Conservation (phyloP, 2,113 vertebrate species). For the Jaculus jaculus region DNA sequence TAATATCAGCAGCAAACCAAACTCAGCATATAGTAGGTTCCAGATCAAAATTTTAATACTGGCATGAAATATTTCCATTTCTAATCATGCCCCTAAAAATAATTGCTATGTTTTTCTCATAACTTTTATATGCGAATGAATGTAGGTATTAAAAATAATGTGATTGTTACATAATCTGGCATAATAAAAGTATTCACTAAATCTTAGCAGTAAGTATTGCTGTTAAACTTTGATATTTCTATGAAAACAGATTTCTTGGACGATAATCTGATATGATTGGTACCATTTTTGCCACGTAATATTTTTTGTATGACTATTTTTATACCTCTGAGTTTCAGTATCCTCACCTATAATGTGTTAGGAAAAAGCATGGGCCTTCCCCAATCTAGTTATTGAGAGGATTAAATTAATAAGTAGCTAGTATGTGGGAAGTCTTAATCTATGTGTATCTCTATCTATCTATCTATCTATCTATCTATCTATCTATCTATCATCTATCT, state of each 20-base stretch:
- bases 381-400: not conserved
- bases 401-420: not conserved
- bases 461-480: too few species aligned
- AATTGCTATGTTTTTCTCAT: not conserved
- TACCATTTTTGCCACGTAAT: not conserved
- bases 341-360: not conserved
- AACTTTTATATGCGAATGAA: not conserved
- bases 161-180: not conserved
- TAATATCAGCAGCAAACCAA: not conserved
- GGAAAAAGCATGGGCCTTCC: not conserved
- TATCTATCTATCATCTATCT: too few species aligned
- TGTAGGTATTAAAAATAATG: not conserved
- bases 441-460: too few species aligned
- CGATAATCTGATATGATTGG: not conserved
- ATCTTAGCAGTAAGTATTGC: not conserved
- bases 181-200: not conserved
- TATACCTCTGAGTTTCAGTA: not conserved
- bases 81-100: not conserved
- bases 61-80: not conserved
- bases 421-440: not conserved
- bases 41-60: not conserved
- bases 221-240: not conserved
- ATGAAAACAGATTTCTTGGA: not conserved
- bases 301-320: not conserved
- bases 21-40: not conserved